Evolutionary conservation across 2,797 vertebrate genomes (phyloP), one percentile per base, ranked within the genome.

Genomic region (Brachyalestes nurse): DNA sequence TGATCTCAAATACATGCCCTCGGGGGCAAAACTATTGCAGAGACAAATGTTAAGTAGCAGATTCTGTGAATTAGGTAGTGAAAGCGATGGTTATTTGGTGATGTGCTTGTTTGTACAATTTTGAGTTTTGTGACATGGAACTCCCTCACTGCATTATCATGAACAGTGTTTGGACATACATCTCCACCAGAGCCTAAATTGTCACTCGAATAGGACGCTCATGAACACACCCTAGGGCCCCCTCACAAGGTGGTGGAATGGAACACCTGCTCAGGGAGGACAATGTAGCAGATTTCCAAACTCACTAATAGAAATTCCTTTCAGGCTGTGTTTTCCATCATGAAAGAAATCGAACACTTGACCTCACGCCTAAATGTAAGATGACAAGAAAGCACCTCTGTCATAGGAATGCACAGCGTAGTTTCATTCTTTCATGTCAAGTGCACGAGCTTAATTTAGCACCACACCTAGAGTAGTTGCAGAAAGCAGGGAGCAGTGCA

Each of bases 201-300:
- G 67, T 86, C 83, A 88, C 64, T 83, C 83, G 70, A 85, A 84
- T 73, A 85, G 4, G 34, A 76, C 78, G 73, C 81, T 78, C 86
- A 90, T 76, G 76, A 80, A 79, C 75, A 78, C 74, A 84, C 69
- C 67, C 71, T 72, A 75, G 87, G 78, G 84, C 86, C 85, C 86
- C 85, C 87, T 88, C 82, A 89, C 79, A 87, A 87, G 86, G 80
- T 87, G 82, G 84, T 77, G 84, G 80, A 87, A 87, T 77, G 77
- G 82, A 88, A 89, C 86, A 90, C 88, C 89, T 91, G 91, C 86
- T 92, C 86, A 89, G 90, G 86, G 91, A 90, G 92, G 90, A 92
- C 86, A 90, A 95, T 95, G 95, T 95, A 95, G 94, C 94, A 94
- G 90, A 94, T 85, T 91, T 87, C 74, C 85, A 89, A 88, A 92